phyloP scores from a whole-genome alignment of 2,797 vertebrate species.

The Pitangus sulphuratus region DNA sequence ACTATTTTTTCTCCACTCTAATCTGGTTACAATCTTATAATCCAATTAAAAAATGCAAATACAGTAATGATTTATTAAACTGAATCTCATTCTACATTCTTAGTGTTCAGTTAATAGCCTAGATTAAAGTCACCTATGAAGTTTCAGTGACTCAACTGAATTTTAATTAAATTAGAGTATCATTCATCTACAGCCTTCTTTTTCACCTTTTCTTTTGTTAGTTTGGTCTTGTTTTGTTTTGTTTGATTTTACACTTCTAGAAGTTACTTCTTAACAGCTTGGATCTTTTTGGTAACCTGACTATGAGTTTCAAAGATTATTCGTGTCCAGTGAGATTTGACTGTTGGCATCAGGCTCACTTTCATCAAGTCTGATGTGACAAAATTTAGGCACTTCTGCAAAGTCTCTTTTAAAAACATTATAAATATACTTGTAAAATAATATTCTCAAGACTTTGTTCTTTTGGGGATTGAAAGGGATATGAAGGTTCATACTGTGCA shows the following conservation, averaged over 20 bases:
- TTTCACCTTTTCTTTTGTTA: constrained; percentile 45
- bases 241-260: constrained; percentile 53
- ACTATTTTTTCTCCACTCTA: constrained; percentile 81
- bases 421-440: constrained; percentile 84
- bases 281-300: constrained; percentile 74
- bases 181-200: constrained; percentile 74
- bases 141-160: constrained; percentile 78
- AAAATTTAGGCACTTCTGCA: constrained; percentile 89
- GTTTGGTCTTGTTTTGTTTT: constrained; percentile 29
- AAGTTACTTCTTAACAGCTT: constrained; percentile 72
- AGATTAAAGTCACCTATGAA: constrained; percentile 82
- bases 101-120: constrained; percentile 78
- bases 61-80: constrained; percentile 80
- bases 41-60: constrained; percentile 80
- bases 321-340: constrained; percentile 67
- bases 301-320: constrained; percentile 74
- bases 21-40: constrained; percentile 83
- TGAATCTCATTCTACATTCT: constrained; percentile 81
- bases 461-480: constrained; percentile 73
- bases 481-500: constrained; percentile 84
- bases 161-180: constrained; percentile 81
- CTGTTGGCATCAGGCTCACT: constrained; percentile 76
- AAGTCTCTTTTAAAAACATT: constrained; percentile 85
- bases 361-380: constrained; percentile 83
- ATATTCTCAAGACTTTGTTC: constrained; percentile 84